Percentiles rank a stretch among this genome's conserved stretches.
These are phyloP conservation scores for Cyanoramphus novaezelandiae DNA, from an alignment of 2,113 vertebrate genomes.

Conservation along the genomic window DNA sequence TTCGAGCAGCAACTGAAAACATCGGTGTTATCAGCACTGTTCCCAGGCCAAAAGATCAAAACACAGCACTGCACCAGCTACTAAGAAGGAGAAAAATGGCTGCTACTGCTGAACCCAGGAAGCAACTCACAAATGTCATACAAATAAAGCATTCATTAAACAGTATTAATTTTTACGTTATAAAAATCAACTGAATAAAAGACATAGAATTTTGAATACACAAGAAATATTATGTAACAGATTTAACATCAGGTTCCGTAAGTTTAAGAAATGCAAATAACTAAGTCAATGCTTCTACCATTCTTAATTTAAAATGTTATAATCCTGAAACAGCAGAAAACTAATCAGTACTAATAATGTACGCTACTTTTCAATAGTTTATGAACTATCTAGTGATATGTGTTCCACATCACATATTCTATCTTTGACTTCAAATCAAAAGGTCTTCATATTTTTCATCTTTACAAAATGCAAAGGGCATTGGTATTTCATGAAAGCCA, in stretches of 20 bases:
- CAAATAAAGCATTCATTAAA: background rate
- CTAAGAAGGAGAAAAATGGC: too few relatives aligned
- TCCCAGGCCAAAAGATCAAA: too few relatives aligned
- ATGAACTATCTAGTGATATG: background rate
- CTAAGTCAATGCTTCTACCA: background rate
- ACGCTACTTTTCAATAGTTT: background rate
- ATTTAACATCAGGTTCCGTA: background rate
- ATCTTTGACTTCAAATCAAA: constrained; percentile 27
- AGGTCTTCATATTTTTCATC: background rate
- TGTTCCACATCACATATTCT: background rate
- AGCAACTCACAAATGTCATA: background rate
- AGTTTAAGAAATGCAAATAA: background rate
- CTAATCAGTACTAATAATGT: background rate
- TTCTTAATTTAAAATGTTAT: background rate
- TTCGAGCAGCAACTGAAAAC: too few relatives aligned
- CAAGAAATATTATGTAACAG: background rate
- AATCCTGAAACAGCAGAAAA: background rate
- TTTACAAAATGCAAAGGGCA: background rate
- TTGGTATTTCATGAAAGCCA: background rate
- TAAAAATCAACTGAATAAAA: background rate
- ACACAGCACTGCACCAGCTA: too few relatives aligned
- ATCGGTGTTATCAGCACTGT: too few relatives aligned
- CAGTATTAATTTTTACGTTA: background rate
- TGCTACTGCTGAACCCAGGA: too few relatives aligned
- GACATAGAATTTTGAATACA: background rate